A percentile compares a stretch with the other conserved stretches of the same genome.
These are phyloP conservation scores for Trachops cirrhosus DNA, from an alignment of 2,797 vertebrate species.

Conservation along the genomic window DNA sequence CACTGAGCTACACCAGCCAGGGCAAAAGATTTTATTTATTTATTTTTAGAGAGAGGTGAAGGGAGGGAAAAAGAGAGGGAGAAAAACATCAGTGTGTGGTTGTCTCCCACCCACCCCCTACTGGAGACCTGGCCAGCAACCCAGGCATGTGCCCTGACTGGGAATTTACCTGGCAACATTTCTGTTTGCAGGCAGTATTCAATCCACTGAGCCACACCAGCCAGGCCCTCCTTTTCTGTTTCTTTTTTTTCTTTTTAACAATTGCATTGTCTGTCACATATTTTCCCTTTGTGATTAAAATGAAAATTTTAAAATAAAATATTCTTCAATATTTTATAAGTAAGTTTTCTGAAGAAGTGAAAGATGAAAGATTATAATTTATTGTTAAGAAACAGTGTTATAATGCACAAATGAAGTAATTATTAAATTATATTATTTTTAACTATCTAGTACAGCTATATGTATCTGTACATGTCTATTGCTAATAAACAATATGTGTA, in stretches of 20 bases:
- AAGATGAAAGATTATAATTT: background rate
- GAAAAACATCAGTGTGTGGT: no score
- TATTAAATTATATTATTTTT: background rate
- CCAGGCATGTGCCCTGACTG: no score
- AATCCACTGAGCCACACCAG: no score
- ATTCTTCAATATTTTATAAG: conserved; percentile 50
- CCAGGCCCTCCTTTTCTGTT: no score
- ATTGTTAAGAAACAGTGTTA: background rate
- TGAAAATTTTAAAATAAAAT: conserved; percentile 19
- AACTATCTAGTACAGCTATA: background rate
- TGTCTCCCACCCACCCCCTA: no score
- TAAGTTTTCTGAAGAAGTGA: background rate
- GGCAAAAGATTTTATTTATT: no score
- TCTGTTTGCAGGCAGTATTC: no score
- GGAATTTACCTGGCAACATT: no score
- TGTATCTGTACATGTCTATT: background rate
- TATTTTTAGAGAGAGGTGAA: no score
- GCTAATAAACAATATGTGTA: background rate
- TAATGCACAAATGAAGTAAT: background rate
- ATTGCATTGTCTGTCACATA: background rate
- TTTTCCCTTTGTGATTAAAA: background rate
- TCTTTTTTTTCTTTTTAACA: background rate
- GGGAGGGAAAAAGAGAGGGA: no score
- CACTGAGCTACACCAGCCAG: no score
- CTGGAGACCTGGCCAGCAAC: no score